phyloP scores from a whole-genome alignment of 2,888 invertebrate genomes.

The Oscheius sp. region DNA sequence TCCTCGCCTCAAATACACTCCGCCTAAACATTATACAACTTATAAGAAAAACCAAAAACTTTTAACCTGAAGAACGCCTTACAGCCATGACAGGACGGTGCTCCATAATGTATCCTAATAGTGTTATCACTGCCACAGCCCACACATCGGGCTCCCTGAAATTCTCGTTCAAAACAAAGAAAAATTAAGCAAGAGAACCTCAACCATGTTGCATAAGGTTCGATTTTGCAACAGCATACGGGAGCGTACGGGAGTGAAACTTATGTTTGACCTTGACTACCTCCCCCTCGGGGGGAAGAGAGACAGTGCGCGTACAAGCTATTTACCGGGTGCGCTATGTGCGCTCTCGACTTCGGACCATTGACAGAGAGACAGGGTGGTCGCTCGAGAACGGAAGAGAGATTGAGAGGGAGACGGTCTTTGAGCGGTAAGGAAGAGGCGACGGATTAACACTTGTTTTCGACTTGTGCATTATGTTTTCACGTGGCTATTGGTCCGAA shows the following conservation, averaged over 20 bases:
- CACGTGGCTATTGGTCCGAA: neutral
- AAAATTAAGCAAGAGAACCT: neutral
- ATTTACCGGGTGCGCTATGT: neutral
- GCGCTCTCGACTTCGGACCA: neutral
- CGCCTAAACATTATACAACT: constrained; percentile 36
- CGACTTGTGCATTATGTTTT: neutral
- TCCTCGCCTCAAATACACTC: constrained; percentile 62
- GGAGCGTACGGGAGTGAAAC: neutral
- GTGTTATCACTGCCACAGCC: constrained; percentile 59
- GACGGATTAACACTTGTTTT: neutral
- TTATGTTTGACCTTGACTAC: constrained; percentile 15
- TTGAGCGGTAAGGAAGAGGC: neutral
- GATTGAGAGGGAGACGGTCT: neutral
- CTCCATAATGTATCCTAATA: constrained; percentile 64
- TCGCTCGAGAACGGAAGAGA: neutral
- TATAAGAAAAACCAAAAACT: too few species aligned
- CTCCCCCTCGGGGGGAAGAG: neutral
- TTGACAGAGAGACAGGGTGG: neutral
- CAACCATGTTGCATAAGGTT: neutral
- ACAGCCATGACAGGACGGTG: constrained; percentile 64
- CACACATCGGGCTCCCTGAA: constrained; percentile 56
- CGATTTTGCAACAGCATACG: neutral
- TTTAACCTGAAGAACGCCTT: constrained; percentile 59
- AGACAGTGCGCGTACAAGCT: neutral
- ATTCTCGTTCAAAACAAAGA: neutral